These are phyloP conservation scores for Dolichotis patagonum DNA, from an alignment of 2,113 vertebrate species.

Conservation along the genomic window DNA sequence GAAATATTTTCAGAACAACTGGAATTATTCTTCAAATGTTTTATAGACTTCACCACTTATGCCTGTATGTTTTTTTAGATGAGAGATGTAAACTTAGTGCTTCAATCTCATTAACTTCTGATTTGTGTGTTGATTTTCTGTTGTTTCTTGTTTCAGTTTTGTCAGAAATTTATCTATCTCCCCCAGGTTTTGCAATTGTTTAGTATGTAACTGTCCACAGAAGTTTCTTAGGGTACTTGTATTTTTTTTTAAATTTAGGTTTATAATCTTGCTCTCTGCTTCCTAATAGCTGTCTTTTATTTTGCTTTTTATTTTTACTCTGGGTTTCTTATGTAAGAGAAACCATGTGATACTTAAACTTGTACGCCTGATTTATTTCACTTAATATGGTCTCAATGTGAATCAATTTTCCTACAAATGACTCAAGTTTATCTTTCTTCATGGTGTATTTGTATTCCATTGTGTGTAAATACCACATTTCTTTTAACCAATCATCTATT, in stretches of 20 bases:
- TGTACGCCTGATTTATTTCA: not conserved
- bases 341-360: not conserved
- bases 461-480: not conserved
- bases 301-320: not conserved
- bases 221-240: not conserved
- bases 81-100: not conserved
- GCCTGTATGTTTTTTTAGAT: not conserved
- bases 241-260: not conserved
- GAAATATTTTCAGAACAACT: not conserved
- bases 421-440: not conserved
- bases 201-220: not conserved
- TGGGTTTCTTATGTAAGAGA: not conserved
- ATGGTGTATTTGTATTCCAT: not conserved
- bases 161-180: not conserved
- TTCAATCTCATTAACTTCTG: not conserved
- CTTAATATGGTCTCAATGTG: not conserved
- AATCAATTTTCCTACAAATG: not conserved
- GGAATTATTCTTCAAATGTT: not conserved
- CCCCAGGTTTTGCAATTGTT: not conserved
- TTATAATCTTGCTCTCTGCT: not conserved
- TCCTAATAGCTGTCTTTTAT: not conserved
- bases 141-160: not conserved
- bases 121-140: too few species aligned
- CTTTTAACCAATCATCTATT: not conserved
- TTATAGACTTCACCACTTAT: not conserved